Evolutionary conservation across 2,797 vertebrate genomes (phyloP), one percentile per base, ranked within the genome.

Genomic region (Hoplostethus mediterraneus): DNA sequence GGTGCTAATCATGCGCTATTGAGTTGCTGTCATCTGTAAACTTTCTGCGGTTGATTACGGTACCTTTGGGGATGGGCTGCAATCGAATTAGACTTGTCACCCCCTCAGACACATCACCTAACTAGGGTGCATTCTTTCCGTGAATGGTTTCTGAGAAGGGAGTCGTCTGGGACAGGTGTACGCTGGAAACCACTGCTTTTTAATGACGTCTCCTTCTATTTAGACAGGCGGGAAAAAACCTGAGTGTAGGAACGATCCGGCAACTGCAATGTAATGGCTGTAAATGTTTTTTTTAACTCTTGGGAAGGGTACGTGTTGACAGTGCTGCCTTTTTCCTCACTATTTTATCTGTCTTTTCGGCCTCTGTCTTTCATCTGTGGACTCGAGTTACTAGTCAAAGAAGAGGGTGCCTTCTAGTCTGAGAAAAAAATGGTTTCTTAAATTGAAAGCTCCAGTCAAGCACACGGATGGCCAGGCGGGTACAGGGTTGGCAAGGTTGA

Each of bases 1-100:
- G 59, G 79, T 67, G 83, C 79, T 85, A 87, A 92, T 89, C 87
- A 91, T 25, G 72, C 2, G 3, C 86, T 80, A 89, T 89, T 93
- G 87, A 91, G 84, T 63, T 74, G 82, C 80, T 73, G 82, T 61
- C 67, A 14, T 42, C 31, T 25, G 31, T 68, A 38, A 59, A 54
- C 65, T 47, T 86, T 84, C 77, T 81, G 81, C 63, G 30, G 68
- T 83, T 90, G 89, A 91, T 91, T 90, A 85, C 83, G 78, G 82
- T 83, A 82, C 80, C 73, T 82, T 69, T 79, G 80, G 87, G 75
- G 75, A 76, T 82, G 74, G 67, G 82, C 63, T 47, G 74, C 79
- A 73, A 87, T 77, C 83, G 83, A 86, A 89, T 90, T 84, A 86
- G 74, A 79, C 83, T 21, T 59, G 77, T 87, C 84, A 74, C 49